phyloP scores from a whole-genome alignment of 1,140 invertebrate genomes.

The Drosophila setifemur region DNA sequence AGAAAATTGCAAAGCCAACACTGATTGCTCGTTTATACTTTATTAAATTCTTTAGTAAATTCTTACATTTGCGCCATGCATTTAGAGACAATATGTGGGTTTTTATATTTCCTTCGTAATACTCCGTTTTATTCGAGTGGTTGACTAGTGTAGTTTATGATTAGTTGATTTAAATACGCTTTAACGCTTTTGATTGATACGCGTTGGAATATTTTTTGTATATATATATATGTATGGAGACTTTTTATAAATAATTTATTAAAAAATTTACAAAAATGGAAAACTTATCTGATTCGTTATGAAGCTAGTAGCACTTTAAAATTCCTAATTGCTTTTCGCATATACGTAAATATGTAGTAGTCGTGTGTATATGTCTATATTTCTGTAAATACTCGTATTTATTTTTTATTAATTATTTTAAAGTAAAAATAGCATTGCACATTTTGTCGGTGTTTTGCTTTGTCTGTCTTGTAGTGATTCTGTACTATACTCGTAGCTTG shows the following conservation, averaged over 20 bases:
- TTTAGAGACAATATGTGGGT: slow-evolving; percentile 34
- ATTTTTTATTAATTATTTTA: slow-evolving; percentile 43
- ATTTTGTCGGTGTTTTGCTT: slow-evolving; percentile 40
- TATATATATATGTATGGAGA: slow-evolving; percentile 25
- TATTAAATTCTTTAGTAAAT: slow-evolving; percentile 55
- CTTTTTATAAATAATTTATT: slow-evolving; percentile 35
- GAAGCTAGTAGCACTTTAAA: slow-evolving; percentile 47
- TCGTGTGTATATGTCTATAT: slow-evolving; percentile 32
- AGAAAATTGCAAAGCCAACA: too few species aligned
- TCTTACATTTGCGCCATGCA: slow-evolving; percentile 41
- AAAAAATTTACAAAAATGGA: slow-evolving; percentile 72
- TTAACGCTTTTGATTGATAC: slow-evolving; percentile 40
- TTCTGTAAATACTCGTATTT: slow-evolving; percentile 39
- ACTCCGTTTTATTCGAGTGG: slow-evolving; percentile 36
- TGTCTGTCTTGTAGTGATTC: slow-evolving; percentile 12
- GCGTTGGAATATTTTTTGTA: slow-evolving; percentile 34
- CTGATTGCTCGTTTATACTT: slow-evolving; percentile 24
- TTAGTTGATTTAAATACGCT: slow-evolving; percentile 39
- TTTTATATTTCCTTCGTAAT: slow-evolving; percentile 26
- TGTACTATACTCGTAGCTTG: too few species aligned
- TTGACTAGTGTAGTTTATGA: slow-evolving; percentile 45
- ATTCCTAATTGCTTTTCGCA: slow-evolving; percentile 22
- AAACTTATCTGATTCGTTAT: slow-evolving; percentile 41
- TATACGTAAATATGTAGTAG: slow-evolving; percentile 28
- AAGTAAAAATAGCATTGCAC: slow-evolving; percentile 79